Conservation (phyloP, 1,140 invertebrate species). For the Penaeus chinensis region DNA sequence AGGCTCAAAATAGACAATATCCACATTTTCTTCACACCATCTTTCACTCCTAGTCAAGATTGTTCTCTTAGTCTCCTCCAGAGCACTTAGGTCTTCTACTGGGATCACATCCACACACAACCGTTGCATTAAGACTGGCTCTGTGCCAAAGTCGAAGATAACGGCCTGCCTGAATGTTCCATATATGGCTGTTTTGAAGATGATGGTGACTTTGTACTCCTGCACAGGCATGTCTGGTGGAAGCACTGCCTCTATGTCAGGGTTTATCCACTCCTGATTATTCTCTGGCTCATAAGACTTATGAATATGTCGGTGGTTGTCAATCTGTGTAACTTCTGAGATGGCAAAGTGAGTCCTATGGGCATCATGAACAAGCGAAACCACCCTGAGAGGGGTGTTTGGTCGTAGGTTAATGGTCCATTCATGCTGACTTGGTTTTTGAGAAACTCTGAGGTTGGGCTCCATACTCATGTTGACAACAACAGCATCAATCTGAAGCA, state of each 20-base stretch:
- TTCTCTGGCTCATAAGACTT: conserved; percentile 68
- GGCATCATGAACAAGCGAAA: conserved; percentile 79
- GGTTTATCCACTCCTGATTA: conserved; percentile 68
- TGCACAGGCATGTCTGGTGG: conserved; percentile 66
- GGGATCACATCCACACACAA: conserved; percentile 83
- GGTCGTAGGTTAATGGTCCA: conserved; percentile 61
- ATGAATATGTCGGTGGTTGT: conserved; percentile 63
- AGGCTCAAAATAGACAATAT: conserved; percentile 75
- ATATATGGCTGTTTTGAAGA: conserved; percentile 80
- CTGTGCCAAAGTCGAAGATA: conserved; percentile 81
- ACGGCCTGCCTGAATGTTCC: conserved; percentile 85
- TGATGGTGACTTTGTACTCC: conserved; percentile 76
- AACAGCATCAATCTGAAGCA: conserved; percentile 41
- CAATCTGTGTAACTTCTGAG: conserved; percentile 69
- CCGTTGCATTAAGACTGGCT: conserved; percentile 79
- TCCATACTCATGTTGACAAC: conserved; percentile 48
- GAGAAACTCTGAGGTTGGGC: conserved; percentile 56
- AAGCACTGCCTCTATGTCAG: conserved; percentile 63
- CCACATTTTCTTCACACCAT: conserved; percentile 74
- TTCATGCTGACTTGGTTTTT: conserved; percentile 60
- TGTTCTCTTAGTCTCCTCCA: conserved; percentile 76
- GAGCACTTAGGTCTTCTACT: conserved; percentile 76
- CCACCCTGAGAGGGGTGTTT: conserved; percentile 70
- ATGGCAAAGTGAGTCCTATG: conserved; percentile 80
- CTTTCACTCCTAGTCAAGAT: conserved; percentile 71